phyloP scores from a whole-genome alignment of 2,888 invertebrate species.

The Hydrotaea diabolus region DNA sequence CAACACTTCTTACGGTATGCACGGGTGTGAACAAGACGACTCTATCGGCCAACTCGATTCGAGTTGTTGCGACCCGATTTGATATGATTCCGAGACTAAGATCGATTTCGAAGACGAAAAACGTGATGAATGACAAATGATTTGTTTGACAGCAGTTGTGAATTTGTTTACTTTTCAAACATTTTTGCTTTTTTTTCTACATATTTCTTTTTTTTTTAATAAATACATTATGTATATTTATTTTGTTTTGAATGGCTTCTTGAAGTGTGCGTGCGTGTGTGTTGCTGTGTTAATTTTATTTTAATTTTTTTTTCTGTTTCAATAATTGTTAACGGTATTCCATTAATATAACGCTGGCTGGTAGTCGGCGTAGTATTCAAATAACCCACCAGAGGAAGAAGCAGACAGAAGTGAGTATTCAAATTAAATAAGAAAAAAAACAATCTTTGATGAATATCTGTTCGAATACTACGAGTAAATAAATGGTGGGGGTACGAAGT shows the following conservation, averaged over 20 bases:
- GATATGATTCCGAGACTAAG: neutral
- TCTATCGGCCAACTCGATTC: neutral
- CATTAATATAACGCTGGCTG: slow-evolving; percentile 38
- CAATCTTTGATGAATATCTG: slow-evolving; percentile 59
- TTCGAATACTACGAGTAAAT: slow-evolving; percentile 35
- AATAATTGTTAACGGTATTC: slow-evolving; percentile 56
- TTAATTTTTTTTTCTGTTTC: slow-evolving; percentile 36
- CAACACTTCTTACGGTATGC: neutral
- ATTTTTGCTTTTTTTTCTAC: slow-evolving; percentile 41
- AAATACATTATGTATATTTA: slow-evolving; percentile 29
- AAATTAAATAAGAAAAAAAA: too few species aligned
- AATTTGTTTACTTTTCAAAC: slow-evolving; percentile 61
- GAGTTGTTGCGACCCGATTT: too few species aligned
- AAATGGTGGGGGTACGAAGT: neutral
- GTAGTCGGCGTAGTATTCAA: neutral
- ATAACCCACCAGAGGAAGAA: neutral
- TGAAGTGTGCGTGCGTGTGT: neutral
- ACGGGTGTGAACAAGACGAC: neutral
- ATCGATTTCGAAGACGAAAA: slow-evolving; percentile 19
- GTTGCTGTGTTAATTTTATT: slow-evolving; percentile 19
- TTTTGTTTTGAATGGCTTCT: neutral
- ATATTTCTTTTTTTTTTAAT: slow-evolving; percentile 3
- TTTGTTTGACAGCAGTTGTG: slow-evolving; percentile 69
- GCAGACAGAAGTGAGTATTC: neutral
- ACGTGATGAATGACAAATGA: slow-evolving; percentile 73